phyloP scores from a whole-genome alignment of 2,888 invertebrate species.

The Pharmacophagus antenor region DNA sequence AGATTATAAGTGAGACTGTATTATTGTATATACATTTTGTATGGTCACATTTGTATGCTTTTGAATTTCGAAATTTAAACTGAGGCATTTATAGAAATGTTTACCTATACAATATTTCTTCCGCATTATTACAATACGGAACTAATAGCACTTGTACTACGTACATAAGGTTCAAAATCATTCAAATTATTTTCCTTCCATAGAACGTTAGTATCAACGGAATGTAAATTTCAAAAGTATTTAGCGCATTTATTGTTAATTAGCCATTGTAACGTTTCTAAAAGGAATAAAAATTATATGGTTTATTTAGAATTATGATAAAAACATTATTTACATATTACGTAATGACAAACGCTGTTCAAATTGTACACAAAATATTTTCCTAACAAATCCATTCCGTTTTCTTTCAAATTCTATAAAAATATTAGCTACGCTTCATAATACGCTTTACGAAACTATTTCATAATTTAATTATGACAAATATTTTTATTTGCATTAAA shows the following conservation, averaged over 20 bases:
- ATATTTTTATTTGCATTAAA: conserved; percentile 1
- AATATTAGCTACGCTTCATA: neutral
- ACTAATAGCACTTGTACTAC: too few species aligned
- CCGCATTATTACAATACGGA: neutral
- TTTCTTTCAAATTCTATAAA: too few species aligned
- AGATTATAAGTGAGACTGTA: neutral
- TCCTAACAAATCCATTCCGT: neutral
- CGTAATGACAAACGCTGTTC: neutral
- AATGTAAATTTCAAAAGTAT: too few species aligned
- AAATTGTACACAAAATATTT: neutral
- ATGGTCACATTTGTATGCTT: neutral
- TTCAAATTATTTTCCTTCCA: too few species aligned
- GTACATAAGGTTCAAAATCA: neutral
- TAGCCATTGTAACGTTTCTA: too few species aligned
- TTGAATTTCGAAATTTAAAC: neutral
- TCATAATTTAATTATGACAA: neutral
- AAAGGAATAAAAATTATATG: too few species aligned
- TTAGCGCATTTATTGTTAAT: too few species aligned
- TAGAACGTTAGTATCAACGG: neutral
- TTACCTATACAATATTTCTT: neutral
- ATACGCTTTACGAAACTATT: neutral
- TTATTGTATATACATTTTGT: neutral
- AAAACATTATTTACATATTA: neutral
- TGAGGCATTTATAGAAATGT: neutral
- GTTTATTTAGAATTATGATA: too few species aligned